Evolutionary conservation across 2,888 invertebrate species (phyloP), one percentile per base, ranked within the genome.

Genomic region (Parasteatoda lunata): DNA sequence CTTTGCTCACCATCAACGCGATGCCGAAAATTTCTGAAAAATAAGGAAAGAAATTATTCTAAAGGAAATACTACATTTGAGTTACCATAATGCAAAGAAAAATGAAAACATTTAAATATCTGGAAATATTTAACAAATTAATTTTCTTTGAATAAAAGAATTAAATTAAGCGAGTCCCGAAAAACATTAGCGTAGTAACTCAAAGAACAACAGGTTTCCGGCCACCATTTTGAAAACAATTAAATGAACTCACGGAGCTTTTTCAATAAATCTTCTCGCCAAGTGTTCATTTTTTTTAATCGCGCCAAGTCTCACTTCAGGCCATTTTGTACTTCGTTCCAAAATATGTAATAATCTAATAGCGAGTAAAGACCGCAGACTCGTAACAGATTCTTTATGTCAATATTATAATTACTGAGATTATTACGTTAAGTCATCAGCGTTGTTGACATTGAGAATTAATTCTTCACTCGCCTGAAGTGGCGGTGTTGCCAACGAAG

Each of bases 351-450:
- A 86, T 86, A 86, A 86, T 86, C 77, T 86, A 86, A 86, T 86
- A 86, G 85, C 76, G 79, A 79, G 76, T 51, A 75, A 70, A 75
- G 80, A 86, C 85, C 85, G 51, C 85, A 86, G 85, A 86, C 75
- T 80, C 80, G 85, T 68, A 86, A 86, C 85, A 86, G 85, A 86
- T 86, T 86, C 85, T 86, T 86, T 86, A 86, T 86, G 85, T 86
- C 80, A 86, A 86, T 86, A 86, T 86, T 86, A 86, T 86, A 86
- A 86, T 86, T 86, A 86, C 85, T 71, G 71, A 79, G 85, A 86
- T 86, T 86, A 86, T 86, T 86, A 86, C 85, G 85, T 86, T 86
- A 86, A 86, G 85, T 86, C 85, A 86, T 86, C 85, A 86, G 77
- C 80, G 80, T 71, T 86, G 85, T 86, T 86, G 85, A 86, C 85